Base-by-base conservation (phyloP, 2,888 invertebrate genomes). In the Standfussiana lucernea region DNA sequence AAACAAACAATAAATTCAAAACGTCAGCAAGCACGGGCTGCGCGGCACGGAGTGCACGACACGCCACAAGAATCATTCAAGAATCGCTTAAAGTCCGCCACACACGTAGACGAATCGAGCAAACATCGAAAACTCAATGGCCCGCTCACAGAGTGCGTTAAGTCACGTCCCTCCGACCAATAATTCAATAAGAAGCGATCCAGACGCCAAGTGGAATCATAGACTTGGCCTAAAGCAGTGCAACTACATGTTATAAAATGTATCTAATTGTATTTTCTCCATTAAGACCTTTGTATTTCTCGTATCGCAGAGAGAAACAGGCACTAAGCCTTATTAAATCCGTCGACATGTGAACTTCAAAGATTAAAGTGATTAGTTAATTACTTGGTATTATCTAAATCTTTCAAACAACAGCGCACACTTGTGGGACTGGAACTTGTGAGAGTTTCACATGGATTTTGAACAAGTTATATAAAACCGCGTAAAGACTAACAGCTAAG, bases 161-260 rank as follows among this genome's bases (percentile, higher is more conserved):
- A 87, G 92, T 94, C 95, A 95, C 95, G 95, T 95, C 86, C 91
- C 83, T 76, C 88, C 86, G 80, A 92, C 90, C 93, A 91, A 94
- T 95, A 95, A 95, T 95, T 95, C 95, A 95, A 95, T 95, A 95
- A 95, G 92, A 91, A 90, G 90, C 93, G 90, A 94, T 93, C 93
- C 93, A 90, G 91, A 91, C 91, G 91, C 89, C 91, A 88, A 92
- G 90, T 90, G 89, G 90, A 91, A 93, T 92, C 92, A 91, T 93
- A 92, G 90, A 90, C 84, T 91, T 89, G 88, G 81, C 83, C 81
- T 37, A 13, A 66, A 75, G 77, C 79, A 50, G 71, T 79, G 71
- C 79, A 80, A 72, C 70, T 88, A 56, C 56, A 80, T 75, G 82
- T 85, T 85, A 84, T 78, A 81, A 85, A 85, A 86, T 59, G 15